phyloP scores from a whole-genome alignment of 2,797 vertebrate species.

The Acestrorhynchus altus region DNA sequence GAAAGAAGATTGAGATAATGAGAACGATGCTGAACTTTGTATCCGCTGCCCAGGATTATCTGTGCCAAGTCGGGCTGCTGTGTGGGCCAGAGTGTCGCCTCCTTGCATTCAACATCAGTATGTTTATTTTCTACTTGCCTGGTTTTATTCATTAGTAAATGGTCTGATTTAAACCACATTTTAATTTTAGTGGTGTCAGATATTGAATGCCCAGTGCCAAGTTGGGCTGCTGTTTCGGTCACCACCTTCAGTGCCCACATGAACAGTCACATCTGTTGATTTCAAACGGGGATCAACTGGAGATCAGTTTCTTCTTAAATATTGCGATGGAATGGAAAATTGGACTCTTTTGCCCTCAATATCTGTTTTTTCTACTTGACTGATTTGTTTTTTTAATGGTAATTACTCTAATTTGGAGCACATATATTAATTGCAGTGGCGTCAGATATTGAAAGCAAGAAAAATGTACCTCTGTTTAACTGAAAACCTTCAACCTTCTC shows the following conservation, averaged over 20 bases:
- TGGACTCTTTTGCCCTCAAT: background rate
- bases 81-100: background rate
- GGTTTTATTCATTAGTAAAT: too few species aligned
- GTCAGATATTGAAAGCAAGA: background rate
- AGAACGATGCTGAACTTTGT: background rate
- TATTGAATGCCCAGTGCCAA: too few species aligned
- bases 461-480: background rate
- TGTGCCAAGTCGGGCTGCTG: background rate
- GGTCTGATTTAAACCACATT: too few species aligned
- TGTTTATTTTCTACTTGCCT: too few species aligned
- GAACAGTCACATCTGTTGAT: background rate
- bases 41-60: background rate
- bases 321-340: conserved; percentile 2
- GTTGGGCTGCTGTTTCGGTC: too few species aligned
- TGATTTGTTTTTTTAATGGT: conserved; percentile 21
- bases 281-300: background rate
- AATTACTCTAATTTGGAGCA: background rate
- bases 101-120: background rate
- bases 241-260: too few species aligned
- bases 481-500: background rate
- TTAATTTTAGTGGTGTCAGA: too few species aligned
- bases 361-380: conserved; percentile 1
- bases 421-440: background rate
- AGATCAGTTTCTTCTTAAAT: conserved; percentile 21
- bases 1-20: background rate